A percentile compares a stretch with the other conserved stretches of the same genome.
Conservation (phyloP, 2,797 vertebrate species). For the Megaceryle alcyon region DNA sequence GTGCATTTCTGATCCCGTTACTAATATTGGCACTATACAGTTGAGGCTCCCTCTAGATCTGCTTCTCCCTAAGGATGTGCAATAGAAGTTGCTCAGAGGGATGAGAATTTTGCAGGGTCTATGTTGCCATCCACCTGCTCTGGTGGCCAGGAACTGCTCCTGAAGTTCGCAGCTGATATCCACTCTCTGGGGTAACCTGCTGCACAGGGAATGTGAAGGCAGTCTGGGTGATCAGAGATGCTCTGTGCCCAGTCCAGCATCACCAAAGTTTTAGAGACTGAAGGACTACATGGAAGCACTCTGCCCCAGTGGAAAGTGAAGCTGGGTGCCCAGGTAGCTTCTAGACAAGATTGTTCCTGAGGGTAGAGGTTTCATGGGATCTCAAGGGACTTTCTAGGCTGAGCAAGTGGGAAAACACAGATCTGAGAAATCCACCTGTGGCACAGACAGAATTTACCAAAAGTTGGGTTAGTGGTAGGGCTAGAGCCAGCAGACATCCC, state of each 20-base stretch:
- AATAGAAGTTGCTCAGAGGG: not conserved
- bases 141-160: not conserved
- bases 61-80: not conserved
- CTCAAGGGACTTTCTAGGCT: not conserved
- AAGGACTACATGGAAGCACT: rapidly evolving
- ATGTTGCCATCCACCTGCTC: rapidly evolving
- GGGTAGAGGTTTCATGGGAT: not conserved
- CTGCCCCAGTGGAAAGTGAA: not conserved
- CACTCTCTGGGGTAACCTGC: not conserved
- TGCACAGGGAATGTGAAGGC: rapidly evolving
- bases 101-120: not conserved
- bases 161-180: not conserved
- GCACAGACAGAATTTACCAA: not conserved
- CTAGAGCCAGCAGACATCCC: not conserved
- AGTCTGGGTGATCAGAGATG: not conserved
- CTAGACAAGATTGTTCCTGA: not conserved
- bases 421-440: not conserved
- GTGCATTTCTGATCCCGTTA: slow-evolving; percentile 48
- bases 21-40: slow-evolving; percentile 23
- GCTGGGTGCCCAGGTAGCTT: not conserved
- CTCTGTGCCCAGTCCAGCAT: not conserved
- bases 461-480: not conserved
- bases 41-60: not conserved
- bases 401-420: not conserved
- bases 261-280: not conserved